Evolutionary conservation across 2,888 invertebrate species (phyloP).

Genomic region (Patella ulyssiponensis): DNA sequence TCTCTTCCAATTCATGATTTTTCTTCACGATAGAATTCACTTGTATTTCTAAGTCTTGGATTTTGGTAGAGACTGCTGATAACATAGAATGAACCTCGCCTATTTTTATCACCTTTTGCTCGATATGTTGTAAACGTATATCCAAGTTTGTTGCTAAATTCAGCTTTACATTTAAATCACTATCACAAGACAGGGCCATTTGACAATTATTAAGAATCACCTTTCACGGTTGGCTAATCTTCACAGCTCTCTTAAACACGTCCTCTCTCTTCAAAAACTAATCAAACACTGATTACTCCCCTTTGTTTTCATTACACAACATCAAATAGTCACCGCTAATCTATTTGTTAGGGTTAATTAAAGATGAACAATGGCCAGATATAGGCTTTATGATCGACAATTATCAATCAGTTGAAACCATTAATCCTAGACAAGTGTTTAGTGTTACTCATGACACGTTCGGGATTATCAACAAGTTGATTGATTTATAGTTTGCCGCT

Average conservation of each 20-base stretch:
- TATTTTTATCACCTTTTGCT: background rate
- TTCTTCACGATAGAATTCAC: background rate
- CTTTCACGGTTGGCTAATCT: background rate
- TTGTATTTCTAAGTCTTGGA: background rate
- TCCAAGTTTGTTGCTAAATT: background rate
- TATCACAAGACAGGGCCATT: background rate
- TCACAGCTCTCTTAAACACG: slow-evolving; percentile 1
- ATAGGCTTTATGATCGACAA: too few species aligned
- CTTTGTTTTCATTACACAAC: too few species aligned
- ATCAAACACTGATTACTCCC: too few species aligned
- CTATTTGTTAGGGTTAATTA: too few species aligned
- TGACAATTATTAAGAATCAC: background rate
- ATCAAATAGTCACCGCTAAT: too few species aligned
- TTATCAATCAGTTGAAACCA: too few species aligned
- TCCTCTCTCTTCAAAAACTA: background rate
- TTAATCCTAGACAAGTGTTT: too few species aligned
- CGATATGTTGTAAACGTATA: background rate
- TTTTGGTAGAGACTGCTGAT: background rate
- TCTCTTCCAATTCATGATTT: background rate
- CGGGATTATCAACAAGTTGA: too few species aligned
- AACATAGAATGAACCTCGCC: background rate
- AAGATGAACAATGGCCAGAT: too few species aligned
- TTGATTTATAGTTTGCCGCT: too few species aligned
- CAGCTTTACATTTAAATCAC: background rate
- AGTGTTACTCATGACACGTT: too few species aligned